phyloP scores from a whole-genome alignment of 2,113 vertebrate species.

The Daphoenositta chrysoptera region DNA sequence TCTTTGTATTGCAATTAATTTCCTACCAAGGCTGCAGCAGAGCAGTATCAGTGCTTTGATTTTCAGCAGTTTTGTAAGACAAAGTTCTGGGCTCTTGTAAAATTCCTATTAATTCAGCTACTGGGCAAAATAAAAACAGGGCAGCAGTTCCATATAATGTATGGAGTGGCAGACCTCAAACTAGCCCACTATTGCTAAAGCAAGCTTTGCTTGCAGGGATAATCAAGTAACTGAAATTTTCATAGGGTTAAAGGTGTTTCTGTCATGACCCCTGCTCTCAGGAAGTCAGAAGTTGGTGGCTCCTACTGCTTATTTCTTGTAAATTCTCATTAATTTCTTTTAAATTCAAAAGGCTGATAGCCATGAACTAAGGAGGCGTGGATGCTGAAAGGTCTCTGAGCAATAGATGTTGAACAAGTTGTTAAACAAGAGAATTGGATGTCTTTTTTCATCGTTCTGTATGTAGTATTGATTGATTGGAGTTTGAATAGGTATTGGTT shows the following conservation, averaged over 20 bases:
- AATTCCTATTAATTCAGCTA: not conserved
- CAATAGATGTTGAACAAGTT: slow-evolving; percentile 67
- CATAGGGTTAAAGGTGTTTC: not conserved
- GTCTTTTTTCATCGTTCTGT: slow-evolving; percentile 65
- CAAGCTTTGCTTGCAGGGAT: not conserved
- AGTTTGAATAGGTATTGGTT: slow-evolving; percentile 74
- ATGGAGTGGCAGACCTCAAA: not conserved
- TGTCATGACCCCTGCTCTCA: not conserved
- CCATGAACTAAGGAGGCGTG: slow-evolving; percentile 29
- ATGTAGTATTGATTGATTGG: slow-evolving; percentile 72
- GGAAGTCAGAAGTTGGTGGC: not conserved
- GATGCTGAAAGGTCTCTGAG: slow-evolving; percentile 54
- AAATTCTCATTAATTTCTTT: slow-evolving; percentile 16
- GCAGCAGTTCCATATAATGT: not conserved
- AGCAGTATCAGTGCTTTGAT: not conserved
- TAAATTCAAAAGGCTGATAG: slow-evolving; percentile 35
- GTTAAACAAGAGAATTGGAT: slow-evolving; percentile 72
- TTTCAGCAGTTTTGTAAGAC: not conserved
- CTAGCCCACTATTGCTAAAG: not conserved
- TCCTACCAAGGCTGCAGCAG: not conserved
- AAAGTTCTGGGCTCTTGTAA: not conserved
- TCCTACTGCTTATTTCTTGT: not conserved
- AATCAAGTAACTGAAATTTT: not conserved
- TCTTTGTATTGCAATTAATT: not conserved
- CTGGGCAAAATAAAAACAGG: not conserved